Evolutionary conservation across 2,888 invertebrate species (phyloP).

Genomic region (Schrankia costaestrigalis): DNA sequence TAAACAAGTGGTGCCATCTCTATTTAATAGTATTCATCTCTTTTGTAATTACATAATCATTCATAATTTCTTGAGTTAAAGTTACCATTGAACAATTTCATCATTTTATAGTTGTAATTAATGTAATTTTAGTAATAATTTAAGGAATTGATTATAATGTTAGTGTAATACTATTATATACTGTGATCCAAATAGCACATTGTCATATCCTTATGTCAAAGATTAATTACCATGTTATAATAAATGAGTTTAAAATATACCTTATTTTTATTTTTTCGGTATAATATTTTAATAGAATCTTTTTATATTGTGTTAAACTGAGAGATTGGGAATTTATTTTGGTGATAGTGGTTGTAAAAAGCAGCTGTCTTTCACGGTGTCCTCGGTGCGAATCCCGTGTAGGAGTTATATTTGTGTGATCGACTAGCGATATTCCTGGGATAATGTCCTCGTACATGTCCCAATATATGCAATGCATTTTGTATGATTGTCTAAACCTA

Average conservation of each 20-base stretch:
- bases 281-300: too few species aligned
- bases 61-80: constrained; percentile 8
- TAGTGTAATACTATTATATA: constrained; percentile 27
- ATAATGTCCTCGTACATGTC: too few species aligned
- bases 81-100: constrained; percentile 5
- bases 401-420: too few species aligned
- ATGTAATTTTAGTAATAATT: constrained; percentile 2
- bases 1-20: constrained; percentile 6
- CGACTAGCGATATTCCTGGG: too few species aligned
- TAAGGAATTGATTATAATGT: constrained; percentile 20
- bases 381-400: too few species aligned
- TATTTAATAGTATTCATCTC: too few species aligned
- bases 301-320: neutral
- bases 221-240: constrained; percentile 20
- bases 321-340: neutral
- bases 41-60: too few species aligned
- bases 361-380: too few species aligned
- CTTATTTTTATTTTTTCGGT: constrained; percentile 4
- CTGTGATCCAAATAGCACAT: constrained; percentile 29
- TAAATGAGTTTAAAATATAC: constrained; percentile 17
- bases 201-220: constrained; percentile 30
- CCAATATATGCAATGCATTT: too few species aligned
- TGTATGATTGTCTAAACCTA: too few species aligned
- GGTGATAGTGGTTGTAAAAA: too few species aligned
- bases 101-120: constrained; percentile 1